phyloP scores from a whole-genome alignment of 35 echinoderm and acorn worm genomes.

The Lytechinus pictus region DNA sequence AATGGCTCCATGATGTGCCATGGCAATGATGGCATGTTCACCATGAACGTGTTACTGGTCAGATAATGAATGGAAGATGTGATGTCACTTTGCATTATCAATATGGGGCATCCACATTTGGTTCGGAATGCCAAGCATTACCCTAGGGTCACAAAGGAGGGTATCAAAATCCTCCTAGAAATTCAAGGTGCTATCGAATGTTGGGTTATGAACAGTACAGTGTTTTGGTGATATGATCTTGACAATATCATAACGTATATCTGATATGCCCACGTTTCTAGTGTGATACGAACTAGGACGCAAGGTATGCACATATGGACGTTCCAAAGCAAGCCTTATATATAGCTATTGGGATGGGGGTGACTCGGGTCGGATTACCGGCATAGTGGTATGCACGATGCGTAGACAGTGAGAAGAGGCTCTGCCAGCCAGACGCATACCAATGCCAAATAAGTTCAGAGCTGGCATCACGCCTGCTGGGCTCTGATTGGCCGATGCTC shows the following conservation, averaged over 20 bases:
- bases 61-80: conserved; percentile 24
- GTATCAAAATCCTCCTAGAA: conserved; percentile 33
- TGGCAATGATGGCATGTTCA: background rate
- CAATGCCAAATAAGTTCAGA: conserved; percentile 77
- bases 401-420: conserved; percentile 15
- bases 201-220: background rate
- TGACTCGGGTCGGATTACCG: background rate
- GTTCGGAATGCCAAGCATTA: conserved; percentile 58
- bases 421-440: conserved; percentile 54
- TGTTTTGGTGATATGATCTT: background rate
- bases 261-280: background rate
- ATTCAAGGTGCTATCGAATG: conserved; percentile 21
- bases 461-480: conserved; percentile 57
- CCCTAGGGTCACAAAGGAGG: conserved; percentile 29
- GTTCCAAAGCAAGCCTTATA: conserved; percentile 1
- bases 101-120: conserved; percentile 60
- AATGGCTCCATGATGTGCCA: background rate
- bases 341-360: conserved; percentile 47
- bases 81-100: conserved; percentile 49
- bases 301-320: conserved; percentile 39
- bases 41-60: background rate
- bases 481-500: conserved; percentile 47
- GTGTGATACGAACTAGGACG: background rate
- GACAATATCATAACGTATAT: background rate
- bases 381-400: conserved; percentile 26